phyloP scores from a whole-genome alignment of 2,888 invertebrate genomes.

The Cheilosia urbana region DNA sequence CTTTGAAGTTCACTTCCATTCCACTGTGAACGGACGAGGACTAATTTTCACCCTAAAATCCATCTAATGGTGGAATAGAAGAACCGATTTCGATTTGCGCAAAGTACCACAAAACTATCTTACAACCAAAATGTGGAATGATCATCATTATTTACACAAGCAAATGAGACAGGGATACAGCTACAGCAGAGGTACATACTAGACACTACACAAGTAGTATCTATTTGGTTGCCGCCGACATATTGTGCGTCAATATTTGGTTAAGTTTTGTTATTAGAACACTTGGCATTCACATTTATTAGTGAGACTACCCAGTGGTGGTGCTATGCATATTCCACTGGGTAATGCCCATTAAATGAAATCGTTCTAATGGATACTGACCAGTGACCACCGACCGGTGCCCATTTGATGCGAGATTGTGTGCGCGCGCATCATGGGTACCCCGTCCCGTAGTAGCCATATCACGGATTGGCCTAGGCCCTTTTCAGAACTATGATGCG shows the following conservation, averaged over 20 bases:
- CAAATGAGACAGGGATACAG: slow-evolving; percentile 51
- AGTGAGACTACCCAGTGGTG: slow-evolving; percentile 38
- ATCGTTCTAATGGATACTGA: slow-evolving; percentile 74
- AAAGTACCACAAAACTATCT: slow-evolving; percentile 44
- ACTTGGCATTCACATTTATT: slow-evolving; percentile 75
- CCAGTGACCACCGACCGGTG: slow-evolving; percentile 55
- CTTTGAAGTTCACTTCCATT: slow-evolving; percentile 22
- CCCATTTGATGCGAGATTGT: slow-evolving; percentile 25
- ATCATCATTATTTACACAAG: slow-evolving; percentile 66
- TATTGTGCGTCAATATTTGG: slow-evolving; percentile 75
- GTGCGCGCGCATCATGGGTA: slow-evolving; percentile 46
- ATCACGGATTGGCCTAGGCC: slow-evolving; percentile 49
- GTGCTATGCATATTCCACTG: slow-evolving; percentile 64
- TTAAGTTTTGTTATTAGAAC: slow-evolving; percentile 76
- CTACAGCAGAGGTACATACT: slow-evolving; percentile 40
- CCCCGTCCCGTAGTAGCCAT: slow-evolving; percentile 16
- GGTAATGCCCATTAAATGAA: slow-evolving; percentile 73
- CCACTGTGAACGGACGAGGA: slow-evolving; percentile 28
- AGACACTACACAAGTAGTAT: slow-evolving; percentile 35
- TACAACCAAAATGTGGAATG: slow-evolving; percentile 55
- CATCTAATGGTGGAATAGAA: slow-evolving; percentile 9
- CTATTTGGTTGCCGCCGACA: slow-evolving; percentile 52
- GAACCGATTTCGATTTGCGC: slow-evolving; percentile 49
- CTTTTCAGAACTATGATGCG: slow-evolving; percentile 73
- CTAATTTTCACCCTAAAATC: slow-evolving; percentile 71